Base-by-base conservation (phyloP, 2,888 invertebrate genomes). In the Cybosia mesomella region DNA sequence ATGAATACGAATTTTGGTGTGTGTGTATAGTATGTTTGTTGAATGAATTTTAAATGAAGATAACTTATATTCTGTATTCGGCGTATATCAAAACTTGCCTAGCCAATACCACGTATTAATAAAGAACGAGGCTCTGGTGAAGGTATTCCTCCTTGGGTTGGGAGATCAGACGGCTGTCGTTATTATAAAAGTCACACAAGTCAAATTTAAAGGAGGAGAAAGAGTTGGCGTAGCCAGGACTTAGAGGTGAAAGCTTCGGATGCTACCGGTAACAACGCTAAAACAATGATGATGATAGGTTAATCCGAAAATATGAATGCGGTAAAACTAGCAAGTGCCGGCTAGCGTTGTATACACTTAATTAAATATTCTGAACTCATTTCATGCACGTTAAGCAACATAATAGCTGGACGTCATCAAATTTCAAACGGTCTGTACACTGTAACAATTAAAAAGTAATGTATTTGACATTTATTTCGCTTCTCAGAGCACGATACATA, bases 351-450 rank as follows among this genome's bases (percentile, higher is more conserved):
- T 7, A 43, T 43, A 18, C 49, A 49, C 4, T n/a, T 9, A 49
- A 49, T 49, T n/a, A 49, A 49, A 49, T 49, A n/a, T 49, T 49
- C 49, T n/a, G n/a, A 49, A n/a, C n/a, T 49, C 18, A 49, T 49
- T 49, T 49, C 49, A 49, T 49, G 49, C 49, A 49, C 8, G n/a
- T 49, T 49, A 49, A 49, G 49, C 49, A 49, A 49, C 49, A 49
- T 49, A 49, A 49, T 49, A n/a, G 49, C 49, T n/a, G 9, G n/a
- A 49, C n/a, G 8, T 49, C 49, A 49, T 49, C 49, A 49, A 49
- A 49, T 49, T n/a, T 49, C 49, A n/a, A n/a, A 49, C 49, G 8
- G 49, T n/a, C n/a, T 49, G 49, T 18, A 18, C 43, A 43, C 43
- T 43, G 43, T 18, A n/a, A 49, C 8, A n/a, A 49, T 49, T 49